These are phyloP conservation scores for Cyanistes caeruleus DNA, from an alignment of 2,113 vertebrate genomes.

Conservation along the genomic window DNA sequence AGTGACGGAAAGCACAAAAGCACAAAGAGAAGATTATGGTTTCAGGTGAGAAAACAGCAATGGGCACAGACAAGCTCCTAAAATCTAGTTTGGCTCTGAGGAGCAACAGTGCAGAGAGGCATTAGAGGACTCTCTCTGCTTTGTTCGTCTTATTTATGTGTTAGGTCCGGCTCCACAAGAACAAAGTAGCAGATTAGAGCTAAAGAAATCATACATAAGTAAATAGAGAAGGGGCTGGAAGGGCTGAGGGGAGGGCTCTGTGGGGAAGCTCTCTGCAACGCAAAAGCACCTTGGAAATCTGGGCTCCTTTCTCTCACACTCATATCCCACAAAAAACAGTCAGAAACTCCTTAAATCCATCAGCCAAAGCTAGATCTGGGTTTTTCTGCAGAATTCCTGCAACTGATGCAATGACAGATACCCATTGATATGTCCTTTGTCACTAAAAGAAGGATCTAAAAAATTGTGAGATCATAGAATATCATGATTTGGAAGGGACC, in stretches of 20 bases:
- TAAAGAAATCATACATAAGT: not conserved
- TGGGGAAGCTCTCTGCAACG: not conserved
- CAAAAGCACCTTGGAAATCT: not conserved
- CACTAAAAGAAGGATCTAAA: not conserved
- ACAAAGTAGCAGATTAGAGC: not conserved
- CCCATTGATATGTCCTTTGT: not conserved
- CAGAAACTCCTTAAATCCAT: not conserved
- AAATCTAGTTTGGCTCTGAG: not conserved
- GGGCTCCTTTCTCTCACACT: not conserved
- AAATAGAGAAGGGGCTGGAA: not conserved
- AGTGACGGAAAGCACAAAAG: constrained; percentile 44
- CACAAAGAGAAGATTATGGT: constrained; percentile 49
- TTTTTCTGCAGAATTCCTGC: not conserved
- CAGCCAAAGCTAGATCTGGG: fast-evolving
- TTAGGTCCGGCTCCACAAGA: not conserved
- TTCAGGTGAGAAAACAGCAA: constrained; percentile 56
- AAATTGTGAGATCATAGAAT: not conserved
- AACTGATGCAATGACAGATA: not conserved
- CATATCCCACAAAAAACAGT: not conserved
- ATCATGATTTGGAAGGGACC: not conserved
- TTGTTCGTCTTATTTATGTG: not conserved
- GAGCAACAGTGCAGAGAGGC: not conserved
- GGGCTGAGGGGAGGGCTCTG: not conserved
- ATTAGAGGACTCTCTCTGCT: not conserved
- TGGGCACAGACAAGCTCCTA: not conserved